Evolutionary conservation across 1,140 invertebrate species (phyloP), one percentile per base, ranked within the genome.

Genomic region (Branchinecta lindahli): DNA sequence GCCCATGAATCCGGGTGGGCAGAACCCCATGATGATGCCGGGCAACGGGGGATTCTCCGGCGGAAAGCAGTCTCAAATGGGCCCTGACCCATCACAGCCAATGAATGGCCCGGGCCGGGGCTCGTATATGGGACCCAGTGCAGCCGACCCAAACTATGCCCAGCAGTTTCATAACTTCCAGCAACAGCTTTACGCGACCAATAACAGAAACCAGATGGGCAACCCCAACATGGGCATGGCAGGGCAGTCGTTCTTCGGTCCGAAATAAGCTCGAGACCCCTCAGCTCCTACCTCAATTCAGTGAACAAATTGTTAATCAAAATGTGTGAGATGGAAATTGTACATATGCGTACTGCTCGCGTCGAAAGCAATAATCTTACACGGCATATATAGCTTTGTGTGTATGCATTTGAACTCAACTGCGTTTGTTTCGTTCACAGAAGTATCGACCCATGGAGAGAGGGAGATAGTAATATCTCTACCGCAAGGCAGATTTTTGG

Each of bases 81-180:
- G 74, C 45, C 73, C 72, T 18, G 70, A 45, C 20, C 70, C 46
- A 67, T 66, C 8, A 44, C 68, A 45, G 45, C 52, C 69, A 18
- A 66, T 66, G 52, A 73, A 44, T 65, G 70, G 66, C 46, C 75
- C 9, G 45, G 85, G 84, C 73, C 91, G 91, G 77, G 87, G 86
- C 73, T 87, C 87, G 61, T 92, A 91, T 76, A 86, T 91, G 66
- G 88, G 89, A 12, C 89, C 89, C 4, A 89, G 86, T 15, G 91
- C 90, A 69, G 85, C 87, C 66, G 91, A 94, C 82, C 89, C 92
- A 12, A 92, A 91, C 77, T 94, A 94, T 81, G 91, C 91, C 75
- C 90, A 92, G 77, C 91, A 94, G 83, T 94, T 92, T 82, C 91
- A 94, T 79, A 92, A 94, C 80, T 94, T 95, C 82, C 92, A 95